Evolutionary conservation across 1,140 invertebrate species (phyloP), one percentile per base, ranked within the genome.

Genomic region (Andricus grossulariae): DNA sequence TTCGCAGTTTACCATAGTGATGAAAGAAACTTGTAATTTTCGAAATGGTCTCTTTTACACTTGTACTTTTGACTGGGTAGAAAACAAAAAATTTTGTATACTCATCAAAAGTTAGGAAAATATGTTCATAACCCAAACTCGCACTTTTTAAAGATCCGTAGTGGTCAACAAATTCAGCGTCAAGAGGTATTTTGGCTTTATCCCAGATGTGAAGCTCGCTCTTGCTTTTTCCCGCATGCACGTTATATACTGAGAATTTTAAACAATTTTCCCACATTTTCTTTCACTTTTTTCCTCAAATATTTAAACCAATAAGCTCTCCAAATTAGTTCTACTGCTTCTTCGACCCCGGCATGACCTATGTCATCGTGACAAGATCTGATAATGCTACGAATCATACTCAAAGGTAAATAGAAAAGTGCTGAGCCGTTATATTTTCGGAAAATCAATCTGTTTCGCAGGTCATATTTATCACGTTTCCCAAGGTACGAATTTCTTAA

Each of bases 221-320:
- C 55, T 81, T 76, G 5, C 16, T 45, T 39, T 79, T 83, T 4
- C 79, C 77, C 8, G 73, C 13, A 0, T 13, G 15, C 0, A 79
- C 70, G 3, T 19, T 51, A 76, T 71, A 84, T 13, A 72, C 71
- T 39, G 82, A 77, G 77, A 83, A 84, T 54, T 82, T 84, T 55
- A 85, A 51, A 52, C 81, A 85, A 71, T 80, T 76, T 15, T n/a
- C 39, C 18, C 0, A 84, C 80, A 72, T 82, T 77, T 19, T n/a
- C 13, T 55, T 83, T 77, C 1, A 84, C 77, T 57, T 79, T 80
- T 50, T 78, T 21, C 19, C 54, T 73, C 55, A 83, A 71, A 1
- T 77, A 50, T 25, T 78, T 81, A n/a, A 88, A 84, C 83, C 80
- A 87, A 71, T 85, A 86, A 7, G 52, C 18, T 57, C 76, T 71